Percentiles rank a stretch among this genome's conserved stretches.
Evolutionary conservation across 1,140 invertebrate genomes (phyloP).

Genomic region (Lethrus apterus): DNA sequence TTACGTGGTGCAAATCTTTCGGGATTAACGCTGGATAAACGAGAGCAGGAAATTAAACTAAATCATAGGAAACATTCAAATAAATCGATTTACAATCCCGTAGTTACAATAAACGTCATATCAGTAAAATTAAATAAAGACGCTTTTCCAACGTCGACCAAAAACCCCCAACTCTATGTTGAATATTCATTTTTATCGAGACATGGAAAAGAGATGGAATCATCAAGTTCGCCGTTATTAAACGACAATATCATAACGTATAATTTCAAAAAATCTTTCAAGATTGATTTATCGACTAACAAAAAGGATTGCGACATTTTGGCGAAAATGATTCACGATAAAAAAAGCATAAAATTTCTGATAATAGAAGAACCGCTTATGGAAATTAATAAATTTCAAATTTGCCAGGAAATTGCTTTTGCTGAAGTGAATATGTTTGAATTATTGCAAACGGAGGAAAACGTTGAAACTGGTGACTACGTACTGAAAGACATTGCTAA

Average conservation of each 20-base stretch:
- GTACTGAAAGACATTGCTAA: conserved; percentile 12
- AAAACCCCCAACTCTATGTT: conserved; percentile 21
- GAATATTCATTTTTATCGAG: conserved; percentile 21
- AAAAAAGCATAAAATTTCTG: conserved; percentile 21
- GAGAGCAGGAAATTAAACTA: not conserved
- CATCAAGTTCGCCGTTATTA: conserved; percentile 14
- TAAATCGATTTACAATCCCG: conserved; percentile 11
- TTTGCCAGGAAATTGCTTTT: conserved; percentile 19
- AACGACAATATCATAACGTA: conserved; percentile 14
- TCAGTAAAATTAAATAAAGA: conserved; percentile 18
- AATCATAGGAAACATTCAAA: too few species aligned
- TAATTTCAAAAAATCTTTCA: conserved; percentile 19
- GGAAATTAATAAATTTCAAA: conserved; percentile 13
- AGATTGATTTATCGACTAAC: conserved; percentile 17
- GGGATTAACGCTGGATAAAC: conserved; percentile 19
- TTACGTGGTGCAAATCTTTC: conserved; percentile 23
- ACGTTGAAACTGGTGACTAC: conserved; percentile 8
- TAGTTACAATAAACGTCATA: conserved; percentile 18
- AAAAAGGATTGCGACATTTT: conserved; percentile 12
- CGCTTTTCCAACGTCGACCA: conserved; percentile 7
- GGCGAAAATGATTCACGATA: conserved; percentile 19
- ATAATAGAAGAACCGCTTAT: conserved; percentile 23
- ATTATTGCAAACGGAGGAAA: conserved; percentile 19
- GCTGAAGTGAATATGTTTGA: conserved; percentile 15
- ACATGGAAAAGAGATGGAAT: conserved; percentile 20